Conservation (phyloP, 1,140 invertebrate species). For the Sycobia sp. region DNA sequence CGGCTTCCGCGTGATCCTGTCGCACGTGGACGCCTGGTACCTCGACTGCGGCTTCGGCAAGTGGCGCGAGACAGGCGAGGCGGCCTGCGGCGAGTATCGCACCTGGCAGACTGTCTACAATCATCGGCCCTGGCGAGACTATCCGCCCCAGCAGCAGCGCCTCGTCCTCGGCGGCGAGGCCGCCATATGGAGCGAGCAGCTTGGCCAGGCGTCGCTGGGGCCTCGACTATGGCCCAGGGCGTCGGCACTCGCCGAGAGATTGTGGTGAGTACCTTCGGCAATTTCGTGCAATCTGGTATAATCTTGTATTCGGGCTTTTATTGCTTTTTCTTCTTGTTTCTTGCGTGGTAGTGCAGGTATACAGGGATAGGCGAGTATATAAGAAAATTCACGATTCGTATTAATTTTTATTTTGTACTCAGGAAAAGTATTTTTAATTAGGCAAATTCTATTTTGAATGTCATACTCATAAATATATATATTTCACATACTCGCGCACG, state of each 20-base stretch:
- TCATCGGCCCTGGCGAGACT: slow-evolving; percentile 75
- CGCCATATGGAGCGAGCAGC: slow-evolving; percentile 76
- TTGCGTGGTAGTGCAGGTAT: too few species aligned
- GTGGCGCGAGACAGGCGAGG: slow-evolving; percentile 74
- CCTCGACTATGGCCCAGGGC: slow-evolving; percentile 74
- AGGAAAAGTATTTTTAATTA: too few species aligned
- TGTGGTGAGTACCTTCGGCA: slow-evolving; percentile 61
- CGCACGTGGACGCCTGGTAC: slow-evolving; percentile 85
- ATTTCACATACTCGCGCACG: too few species aligned
- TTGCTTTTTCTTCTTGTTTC: too few species aligned
- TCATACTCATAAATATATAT: too few species aligned
- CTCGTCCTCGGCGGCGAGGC: slow-evolving; percentile 70
- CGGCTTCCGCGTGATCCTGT: slow-evolving; percentile 78
- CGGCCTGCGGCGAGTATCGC: slow-evolving; percentile 79
- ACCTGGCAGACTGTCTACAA: slow-evolving; percentile 84
- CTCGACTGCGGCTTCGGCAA: slow-evolving; percentile 82
- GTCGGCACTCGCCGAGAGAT: slow-evolving; percentile 69
- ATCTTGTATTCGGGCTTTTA: too few species aligned
- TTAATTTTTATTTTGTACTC: too few species aligned
- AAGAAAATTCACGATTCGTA: too few species aligned
- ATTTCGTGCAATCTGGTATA: too few species aligned
- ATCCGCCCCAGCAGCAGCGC: slow-evolving; percentile 50
- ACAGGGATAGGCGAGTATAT: too few species aligned
- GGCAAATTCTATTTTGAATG: too few species aligned
- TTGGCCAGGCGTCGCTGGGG: slow-evolving; percentile 66